phyloP scores from a whole-genome alignment of 2,888 invertebrate genomes.

The Herminia tarsipennalis region DNA sequence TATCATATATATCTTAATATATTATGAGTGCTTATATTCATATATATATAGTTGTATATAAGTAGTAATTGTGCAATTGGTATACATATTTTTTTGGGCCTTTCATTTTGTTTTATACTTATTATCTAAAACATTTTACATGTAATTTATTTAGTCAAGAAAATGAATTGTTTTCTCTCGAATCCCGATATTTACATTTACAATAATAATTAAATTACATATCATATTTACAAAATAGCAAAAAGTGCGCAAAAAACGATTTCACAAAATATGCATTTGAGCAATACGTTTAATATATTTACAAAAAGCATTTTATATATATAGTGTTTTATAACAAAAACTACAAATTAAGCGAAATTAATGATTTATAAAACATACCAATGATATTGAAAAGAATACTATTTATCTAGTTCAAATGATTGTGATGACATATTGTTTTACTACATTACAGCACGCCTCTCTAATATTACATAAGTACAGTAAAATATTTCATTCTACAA shows the following conservation, averaged over 20 bases:
- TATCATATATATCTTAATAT: slow-evolving; percentile 58
- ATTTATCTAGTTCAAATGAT: slow-evolving; percentile 19
- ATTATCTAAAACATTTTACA: slow-evolving; percentile 53
- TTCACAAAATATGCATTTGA: slow-evolving; percentile 85
- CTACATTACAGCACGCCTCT: slow-evolving; percentile 29
- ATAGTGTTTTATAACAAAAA: slow-evolving; percentile 45
- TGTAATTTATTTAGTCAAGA: slow-evolving; percentile 38
- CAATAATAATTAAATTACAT: slow-evolving; percentile 59
- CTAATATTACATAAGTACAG: slow-evolving; percentile 44
- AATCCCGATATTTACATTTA: slow-evolving; percentile 65
- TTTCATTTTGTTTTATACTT: slow-evolving; percentile 71
- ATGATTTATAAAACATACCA: slow-evolving; percentile 16
- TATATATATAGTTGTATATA: slow-evolving; percentile 67
- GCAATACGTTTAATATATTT: slow-evolving; percentile 83
- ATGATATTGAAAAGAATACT: slow-evolving; percentile 20
- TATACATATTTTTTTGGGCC: slow-evolving; percentile 81
- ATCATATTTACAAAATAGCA: slow-evolving; percentile 79
- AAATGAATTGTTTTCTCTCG: slow-evolving; percentile 65
- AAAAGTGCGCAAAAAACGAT: slow-evolving; percentile 84
- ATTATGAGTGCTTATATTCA: slow-evolving; percentile 62
- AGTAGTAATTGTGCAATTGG: slow-evolving; percentile 80
- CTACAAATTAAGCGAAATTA: slow-evolving; percentile 37
- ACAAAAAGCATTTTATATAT: slow-evolving; percentile 74
- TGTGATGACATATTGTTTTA: slow-evolving; percentile 25
- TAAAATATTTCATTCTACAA: slow-evolving; percentile 52